phyloP scores from a whole-genome alignment of 2,888 invertebrate genomes.

The Mesoligia furuncula region DNA sequence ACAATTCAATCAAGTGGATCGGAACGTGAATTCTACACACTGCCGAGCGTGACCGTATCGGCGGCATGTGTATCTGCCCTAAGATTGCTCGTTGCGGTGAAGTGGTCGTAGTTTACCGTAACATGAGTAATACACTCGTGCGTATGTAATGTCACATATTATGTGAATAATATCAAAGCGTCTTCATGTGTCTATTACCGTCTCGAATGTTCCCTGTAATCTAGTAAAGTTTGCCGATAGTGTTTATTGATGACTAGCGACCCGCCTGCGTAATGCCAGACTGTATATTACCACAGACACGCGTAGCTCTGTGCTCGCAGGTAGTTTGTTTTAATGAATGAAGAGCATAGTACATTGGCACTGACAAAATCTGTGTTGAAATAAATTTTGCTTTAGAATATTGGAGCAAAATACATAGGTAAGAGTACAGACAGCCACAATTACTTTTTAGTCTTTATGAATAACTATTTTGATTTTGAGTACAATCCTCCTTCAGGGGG shows the following conservation, averaged over 20 bases:
- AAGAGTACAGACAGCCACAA: too few relatives aligned
- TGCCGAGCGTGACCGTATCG: constrained; percentile 20
- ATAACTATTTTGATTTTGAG: too few relatives aligned
- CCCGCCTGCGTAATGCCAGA: too few relatives aligned
- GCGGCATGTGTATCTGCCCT: constrained; percentile 14
- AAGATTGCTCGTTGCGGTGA: constrained; percentile 38
- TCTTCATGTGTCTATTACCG: neutral
- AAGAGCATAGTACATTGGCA: too few relatives aligned
- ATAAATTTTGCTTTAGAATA: too few relatives aligned
- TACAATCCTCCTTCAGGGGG: too few relatives aligned
- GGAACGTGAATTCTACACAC: constrained; percentile 52
- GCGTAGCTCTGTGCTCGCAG: too few relatives aligned
- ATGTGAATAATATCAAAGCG: constrained; percentile 27
- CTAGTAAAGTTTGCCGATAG: neutral
- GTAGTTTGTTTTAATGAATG: too few relatives aligned
- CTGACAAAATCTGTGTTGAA: too few relatives aligned
- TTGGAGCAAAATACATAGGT: too few relatives aligned
- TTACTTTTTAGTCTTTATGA: too few relatives aligned
- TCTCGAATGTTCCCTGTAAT: neutral
- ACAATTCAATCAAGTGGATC: constrained; percentile 42
- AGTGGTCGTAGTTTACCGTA: constrained; percentile 29
- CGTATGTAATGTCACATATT: constrained; percentile 2
- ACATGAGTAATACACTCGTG: constrained; percentile 24
- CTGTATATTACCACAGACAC: too few relatives aligned
- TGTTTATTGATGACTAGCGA: neutral